A percentile compares a stretch with the other conserved stretches of the same genome.
phyloP scores from a whole-genome alignment of 2,888 invertebrate species.

The Onthophagus sagittarius region DNA sequence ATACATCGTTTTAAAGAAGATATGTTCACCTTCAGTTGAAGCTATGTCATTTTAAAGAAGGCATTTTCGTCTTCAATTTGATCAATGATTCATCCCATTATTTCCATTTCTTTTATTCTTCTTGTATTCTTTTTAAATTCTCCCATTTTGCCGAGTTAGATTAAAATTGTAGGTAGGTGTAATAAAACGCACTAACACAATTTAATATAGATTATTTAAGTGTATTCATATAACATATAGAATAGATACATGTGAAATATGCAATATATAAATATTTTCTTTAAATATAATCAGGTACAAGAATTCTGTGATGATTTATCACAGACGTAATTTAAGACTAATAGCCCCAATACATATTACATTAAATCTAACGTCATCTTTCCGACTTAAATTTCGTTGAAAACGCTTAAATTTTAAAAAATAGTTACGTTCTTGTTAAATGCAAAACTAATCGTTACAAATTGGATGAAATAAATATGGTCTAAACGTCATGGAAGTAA shows the following conservation, averaged over 20 bases:
- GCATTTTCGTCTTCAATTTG: too few relatives aligned
- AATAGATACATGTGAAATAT: background rate
- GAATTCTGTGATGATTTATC: background rate
- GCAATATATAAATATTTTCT: background rate
- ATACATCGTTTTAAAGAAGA: too few relatives aligned
- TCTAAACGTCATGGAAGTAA: background rate
- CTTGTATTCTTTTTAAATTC: too few relatives aligned
- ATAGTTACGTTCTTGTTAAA: background rate
- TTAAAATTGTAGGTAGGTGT: too few relatives aligned
- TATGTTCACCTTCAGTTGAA: too few relatives aligned
- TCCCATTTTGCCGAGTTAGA: too few relatives aligned
- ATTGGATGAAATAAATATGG: background rate
- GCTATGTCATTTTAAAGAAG: too few relatives aligned
- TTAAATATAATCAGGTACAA: background rate
- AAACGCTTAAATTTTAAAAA: background rate
- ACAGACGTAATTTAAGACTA: background rate
- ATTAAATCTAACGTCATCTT: background rate
- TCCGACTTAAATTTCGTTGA: background rate
- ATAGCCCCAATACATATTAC: background rate
- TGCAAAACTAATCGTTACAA: background rate
- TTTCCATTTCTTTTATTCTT: too few relatives aligned
- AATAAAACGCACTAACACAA: too few relatives aligned
- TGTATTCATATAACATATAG: background rate
- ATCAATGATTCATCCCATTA: too few relatives aligned
- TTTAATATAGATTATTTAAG: background rate